Evolutionary conservation across 2,113 vertebrate genomes (phyloP).

Genomic region (Hippopotamus amphibius): DNA sequence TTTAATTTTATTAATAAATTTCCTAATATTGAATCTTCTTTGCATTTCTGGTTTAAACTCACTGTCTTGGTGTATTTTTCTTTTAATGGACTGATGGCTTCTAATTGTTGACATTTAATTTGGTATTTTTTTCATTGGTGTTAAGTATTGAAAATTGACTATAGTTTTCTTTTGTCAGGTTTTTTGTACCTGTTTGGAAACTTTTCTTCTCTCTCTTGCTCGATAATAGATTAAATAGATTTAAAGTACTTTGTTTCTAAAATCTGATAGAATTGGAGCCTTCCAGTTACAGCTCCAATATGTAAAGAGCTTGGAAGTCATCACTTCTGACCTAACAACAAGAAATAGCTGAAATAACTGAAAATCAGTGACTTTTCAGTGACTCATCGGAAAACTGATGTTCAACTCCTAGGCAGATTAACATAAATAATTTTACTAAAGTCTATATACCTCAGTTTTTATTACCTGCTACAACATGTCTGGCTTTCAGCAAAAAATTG

Average conservation of each 20-base stretch:
- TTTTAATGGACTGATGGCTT: background rate
- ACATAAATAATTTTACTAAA: background rate
- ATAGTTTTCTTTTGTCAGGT: background rate
- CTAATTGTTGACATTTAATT: conserved; percentile 25
- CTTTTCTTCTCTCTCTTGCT: background rate
- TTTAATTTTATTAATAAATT: background rate
- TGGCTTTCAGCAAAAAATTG: background rate
- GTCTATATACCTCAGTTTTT: background rate
- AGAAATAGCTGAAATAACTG: background rate
- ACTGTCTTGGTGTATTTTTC: background rate
- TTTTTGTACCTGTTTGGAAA: background rate
- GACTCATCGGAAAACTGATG: background rate
- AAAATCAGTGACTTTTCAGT: background rate
- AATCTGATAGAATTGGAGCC: background rate
- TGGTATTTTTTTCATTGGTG: background rate
- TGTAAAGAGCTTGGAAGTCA: background rate
- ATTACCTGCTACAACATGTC: background rate
- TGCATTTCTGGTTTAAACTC: background rate
- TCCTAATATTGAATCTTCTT: background rate
- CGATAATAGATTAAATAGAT: background rate
- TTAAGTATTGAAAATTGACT: background rate
- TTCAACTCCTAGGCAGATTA: background rate
- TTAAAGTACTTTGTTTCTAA: background rate
- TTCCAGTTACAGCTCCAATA: background rate
- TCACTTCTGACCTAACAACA: background rate